Evolutionary conservation across 2,888 invertebrate genomes (phyloP).

Genomic region (Volucella zonaria): DNA sequence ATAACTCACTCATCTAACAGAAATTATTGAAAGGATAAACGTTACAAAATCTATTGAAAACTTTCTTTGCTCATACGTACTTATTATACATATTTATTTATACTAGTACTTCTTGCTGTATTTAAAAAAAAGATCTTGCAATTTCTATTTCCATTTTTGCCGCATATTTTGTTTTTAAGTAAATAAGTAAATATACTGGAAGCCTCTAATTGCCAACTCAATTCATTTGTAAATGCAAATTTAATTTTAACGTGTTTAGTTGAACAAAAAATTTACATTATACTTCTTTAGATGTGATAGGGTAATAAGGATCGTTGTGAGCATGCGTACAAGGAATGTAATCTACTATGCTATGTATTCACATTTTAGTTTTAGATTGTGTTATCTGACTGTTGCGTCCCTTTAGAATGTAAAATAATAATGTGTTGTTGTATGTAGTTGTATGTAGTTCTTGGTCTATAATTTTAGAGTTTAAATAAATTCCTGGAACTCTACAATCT

Average conservation of each 20-base stretch:
- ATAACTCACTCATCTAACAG: conserved; percentile 4
- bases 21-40: background rate
- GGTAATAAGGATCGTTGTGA: too few relatives aligned
- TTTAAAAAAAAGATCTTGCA: background rate
- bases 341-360: too few relatives aligned
- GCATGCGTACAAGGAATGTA: too few relatives aligned
- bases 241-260: background rate
- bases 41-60: conserved; percentile 19
- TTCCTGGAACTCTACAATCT: too few relatives aligned
- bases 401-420: too few relatives aligned
- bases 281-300: background rate
- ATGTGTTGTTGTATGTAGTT: too few relatives aligned
- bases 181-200: conserved; percentile 7
- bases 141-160: conserved; percentile 3
- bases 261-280: conserved; percentile 2
- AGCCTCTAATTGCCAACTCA: background rate
- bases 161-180: background rate
- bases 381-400: too few relatives aligned
- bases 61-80: conserved; percentile 1
- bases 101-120: background rate
- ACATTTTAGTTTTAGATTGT: too few relatives aligned
- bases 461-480: too few relatives aligned
- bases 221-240: background rate
- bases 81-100: background rate
- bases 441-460: too few relatives aligned